Conservation (phyloP, 37 sponge, comb jelly and placozoan species). For the Oscarella lobularis region DNA sequence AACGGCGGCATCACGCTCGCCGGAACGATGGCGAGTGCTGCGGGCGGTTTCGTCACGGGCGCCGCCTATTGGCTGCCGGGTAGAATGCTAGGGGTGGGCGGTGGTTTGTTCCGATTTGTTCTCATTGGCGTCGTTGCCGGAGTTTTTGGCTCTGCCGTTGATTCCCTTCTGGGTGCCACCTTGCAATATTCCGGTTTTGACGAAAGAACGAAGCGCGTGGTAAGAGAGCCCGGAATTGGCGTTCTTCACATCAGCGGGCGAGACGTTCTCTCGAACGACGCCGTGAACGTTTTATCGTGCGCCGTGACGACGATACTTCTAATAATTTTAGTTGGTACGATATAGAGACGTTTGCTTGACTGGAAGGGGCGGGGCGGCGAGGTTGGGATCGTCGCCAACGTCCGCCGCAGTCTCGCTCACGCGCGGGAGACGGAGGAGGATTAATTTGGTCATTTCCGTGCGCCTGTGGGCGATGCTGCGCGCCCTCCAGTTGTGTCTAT, state of each 20-base stretch:
- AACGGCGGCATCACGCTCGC: slow-evolving; percentile 72
- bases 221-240: slow-evolving; percentile 8
- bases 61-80: slow-evolving; percentile 30
- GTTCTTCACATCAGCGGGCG: slow-evolving; percentile 66
- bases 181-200: slow-evolving; percentile 67
- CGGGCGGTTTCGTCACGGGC: slow-evolving; percentile 62
- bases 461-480: too few species aligned
- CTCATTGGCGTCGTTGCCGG: slow-evolving; percentile 37
- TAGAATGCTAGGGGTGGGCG: background rate
- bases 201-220: slow-evolving; percentile 22
- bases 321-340: background rate
- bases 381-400: too few species aligned
- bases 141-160: slow-evolving; percentile 59
- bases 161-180: slow-evolving; percentile 74
- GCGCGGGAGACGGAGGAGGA: too few species aligned
- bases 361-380: too few species aligned
- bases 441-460: too few species aligned
- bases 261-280: slow-evolving; percentile 55
- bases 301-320: slow-evolving; percentile 31
- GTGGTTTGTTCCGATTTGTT: background rate
- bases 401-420: too few species aligned
- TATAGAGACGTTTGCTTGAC: too few species aligned
- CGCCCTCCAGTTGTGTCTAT: too few species aligned
- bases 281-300: slow-evolving; percentile 78
- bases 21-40: slow-evolving; percentile 49